Base-by-base conservation (phyloP, 2,888 invertebrate species). In the Napeogenes inachia region DNA sequence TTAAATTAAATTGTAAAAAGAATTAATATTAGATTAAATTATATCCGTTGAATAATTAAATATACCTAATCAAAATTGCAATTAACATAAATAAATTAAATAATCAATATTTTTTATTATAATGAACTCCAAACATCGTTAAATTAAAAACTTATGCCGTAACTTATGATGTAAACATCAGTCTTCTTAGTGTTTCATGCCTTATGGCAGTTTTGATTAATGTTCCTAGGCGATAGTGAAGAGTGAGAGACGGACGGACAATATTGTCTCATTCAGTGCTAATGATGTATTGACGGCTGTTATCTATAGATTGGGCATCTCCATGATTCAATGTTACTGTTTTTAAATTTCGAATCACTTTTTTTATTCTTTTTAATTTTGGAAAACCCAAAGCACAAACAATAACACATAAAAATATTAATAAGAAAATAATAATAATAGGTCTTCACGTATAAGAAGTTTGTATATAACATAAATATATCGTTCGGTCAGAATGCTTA, bases 231-330 rank as follows among this genome's bases (percentile, higher is more conserved):
- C 73, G 82, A 84, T 84, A 84, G 80, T 74, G 74, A 70, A 75
- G 72, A 72, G 70, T 68, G 72, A 66, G 70, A 73, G 74, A 75
- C 72, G 75, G 70, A 76, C 73, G 66, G 65, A 82, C 81, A 80
- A 84, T 87, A 87, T 86, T 86, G 86, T 87, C 86, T 85, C 84
- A 83, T 87, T 86, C 82, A 50, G 30, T 83, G 81, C 84, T 85
- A 84, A 87, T 87, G 86, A 85, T 82, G 80, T 82, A 85, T 86
- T 84, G 78, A 79, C 77, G 75, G 75, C 63, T 61, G 30, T 60
- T 68, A 67, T 65, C 55, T 62, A 45, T 59, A 38, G 59, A 60
- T 54, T 55, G 55, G 53, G 61, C 57, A 10, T 62, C 59, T 61
- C 63, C 61, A 60, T 63, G 63, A 59, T 70, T 62, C 56, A 62